Base-by-base conservation (phyloP, 2,797 vertebrate genomes). In the Darevskia mixta region DNA sequence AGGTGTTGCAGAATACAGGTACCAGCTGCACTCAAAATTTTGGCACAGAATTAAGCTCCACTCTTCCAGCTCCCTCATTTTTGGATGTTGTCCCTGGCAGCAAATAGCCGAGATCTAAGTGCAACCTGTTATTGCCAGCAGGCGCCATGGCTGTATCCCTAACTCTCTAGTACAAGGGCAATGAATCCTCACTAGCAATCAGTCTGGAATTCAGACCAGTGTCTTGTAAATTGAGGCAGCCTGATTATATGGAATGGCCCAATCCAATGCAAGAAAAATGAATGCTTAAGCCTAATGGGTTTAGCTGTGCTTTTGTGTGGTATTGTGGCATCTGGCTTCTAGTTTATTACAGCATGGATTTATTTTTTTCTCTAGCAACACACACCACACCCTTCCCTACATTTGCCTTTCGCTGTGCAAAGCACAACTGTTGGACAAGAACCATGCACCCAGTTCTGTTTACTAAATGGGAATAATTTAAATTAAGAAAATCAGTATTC, bases 1-100 rank as follows among this genome's bases (percentile, higher is more conserved):
- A 32, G 98, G 98, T 0, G 98, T 99, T 7, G 99, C 99, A 0
- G 99, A 99, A 87, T 99, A 99, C 95, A 98, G 99, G 99, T 99
- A 94, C 7, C 81, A 86, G 80, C 86, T 86, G 73, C 61, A 64
- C n/a, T 81, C 13, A 15, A 4, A 15, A 4, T 15, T 92, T 76
- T 5, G 55, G 82, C 82, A 38, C 88, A 29, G 86, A 29, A 35
- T 1, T 25, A 29, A 23, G 9, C 4, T 45, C n/a, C 32, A n/a
- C 20, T 49, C 18, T 32, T 84, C 27, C 25, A n/a, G 58, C 45
- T 3, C 13, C 75, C 80, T 9, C 80, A 49, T 35, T 78, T 77
- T 0, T 9, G 66, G 88, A 58, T 2, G 79, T 82, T 87, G 66
- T 45, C 43, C 61, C 38, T 85, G 67, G 32, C 71, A 77, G 76